A percentile compares a stretch with the other conserved stretches of the same genome.
These are phyloP conservation scores for Pelmatolapia mariae DNA, from an alignment of 2,113 vertebrate species.

Conservation along the genomic window DNA sequence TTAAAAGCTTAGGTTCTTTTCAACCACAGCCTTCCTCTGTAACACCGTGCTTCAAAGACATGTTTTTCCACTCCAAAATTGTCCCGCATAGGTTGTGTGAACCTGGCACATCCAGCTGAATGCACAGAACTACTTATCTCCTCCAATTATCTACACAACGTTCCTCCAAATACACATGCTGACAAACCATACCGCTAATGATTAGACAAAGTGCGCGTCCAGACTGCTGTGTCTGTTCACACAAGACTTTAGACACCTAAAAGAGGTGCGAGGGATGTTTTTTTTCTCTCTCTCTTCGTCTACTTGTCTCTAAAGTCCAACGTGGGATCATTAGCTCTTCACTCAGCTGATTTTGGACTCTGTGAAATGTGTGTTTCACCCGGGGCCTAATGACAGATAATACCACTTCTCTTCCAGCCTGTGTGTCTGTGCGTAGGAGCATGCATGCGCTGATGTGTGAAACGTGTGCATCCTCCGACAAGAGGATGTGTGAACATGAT, in stretches of 20 bases:
- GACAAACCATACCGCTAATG: background rate
- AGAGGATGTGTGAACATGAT: background rate
- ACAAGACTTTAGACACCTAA: background rate
- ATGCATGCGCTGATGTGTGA: background rate
- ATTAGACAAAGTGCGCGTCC: background rate
- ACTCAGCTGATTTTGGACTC: slow-evolving; percentile 29
- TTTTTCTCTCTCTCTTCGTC: background rate
- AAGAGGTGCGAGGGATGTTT: background rate
- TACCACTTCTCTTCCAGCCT: background rate
- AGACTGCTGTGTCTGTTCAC: background rate
- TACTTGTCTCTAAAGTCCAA: background rate
- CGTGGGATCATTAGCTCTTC: background rate
- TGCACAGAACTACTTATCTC: background rate
- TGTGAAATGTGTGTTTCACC: slow-evolving; percentile 14
- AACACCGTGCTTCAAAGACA: background rate
- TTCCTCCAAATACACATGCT: background rate
- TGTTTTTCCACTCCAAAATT: background rate
- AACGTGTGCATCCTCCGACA: background rate
- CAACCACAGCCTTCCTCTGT: background rate
- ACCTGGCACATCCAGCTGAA: background rate
- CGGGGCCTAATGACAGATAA: slow-evolving; percentile 27
- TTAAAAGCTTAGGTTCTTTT: background rate
- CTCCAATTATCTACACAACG: background rate
- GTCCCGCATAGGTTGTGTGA: background rate
- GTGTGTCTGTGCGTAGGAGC: background rate